Evolutionary conservation across 2,113 vertebrate species (phyloP), one percentile per base, ranked within the genome.

Genomic region (Oreochromis spilurus): DNA sequence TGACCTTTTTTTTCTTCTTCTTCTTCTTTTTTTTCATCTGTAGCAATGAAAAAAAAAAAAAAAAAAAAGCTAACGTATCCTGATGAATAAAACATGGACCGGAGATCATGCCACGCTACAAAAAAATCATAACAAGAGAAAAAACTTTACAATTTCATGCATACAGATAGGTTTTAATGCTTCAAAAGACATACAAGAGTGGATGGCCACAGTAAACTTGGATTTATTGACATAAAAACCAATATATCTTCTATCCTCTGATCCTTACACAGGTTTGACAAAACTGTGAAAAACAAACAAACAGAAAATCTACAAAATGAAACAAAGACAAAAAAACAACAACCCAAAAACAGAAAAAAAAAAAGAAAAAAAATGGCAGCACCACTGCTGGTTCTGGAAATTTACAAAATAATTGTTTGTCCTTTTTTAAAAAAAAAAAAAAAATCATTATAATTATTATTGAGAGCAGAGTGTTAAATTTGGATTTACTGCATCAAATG

Each of bases 171-270:
- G 95, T 96, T 97, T 97, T 97, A 97, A 97, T 97, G 96, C 96
- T 96, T 97, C 95, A 96, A 97, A 96, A 96, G 95, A 96, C 96
- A 97, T 97, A 97, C 96, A 97, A 96, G 95, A 96, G 95, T 96
- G 95, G 94, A 95, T 95, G 97, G 97, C 97, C 97, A 98, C 97
- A 98, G 97, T 96, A 96, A 97, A 97, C 96, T 97, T 95, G 92
- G 96, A 98, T 97, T 98, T 98, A 98, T 98, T 98, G 97, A 97
- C 96, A 97, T 96, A 95, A 97, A 97, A 96, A 96, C 93, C 95
- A 96, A 96, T 97, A 97, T 97, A 65, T 96, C 93, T 95, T 95
- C 96, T 96, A 95, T 96, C 96, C 95, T 97, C 95, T 96, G 97
- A 97, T 97, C 96, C 95, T 96, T 97, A 97, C 97, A 98, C 97